Evolutionary conservation across 2,797 vertebrate genomes (phyloP).

Genomic region (Clarias platycephalus): DNA sequence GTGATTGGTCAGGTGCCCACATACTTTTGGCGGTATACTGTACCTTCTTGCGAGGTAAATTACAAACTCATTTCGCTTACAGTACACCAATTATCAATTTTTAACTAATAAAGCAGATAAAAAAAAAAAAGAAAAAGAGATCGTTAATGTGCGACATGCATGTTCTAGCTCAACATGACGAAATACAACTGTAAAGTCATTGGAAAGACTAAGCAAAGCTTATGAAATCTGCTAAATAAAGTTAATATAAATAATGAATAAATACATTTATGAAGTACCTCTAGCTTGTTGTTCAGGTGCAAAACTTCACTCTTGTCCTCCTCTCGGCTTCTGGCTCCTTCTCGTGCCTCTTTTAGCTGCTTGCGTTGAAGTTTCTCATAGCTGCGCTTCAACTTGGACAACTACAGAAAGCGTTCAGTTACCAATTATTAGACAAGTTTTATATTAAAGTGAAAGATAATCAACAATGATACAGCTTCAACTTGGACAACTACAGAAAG

Average conservation of each 20-base stretch:
- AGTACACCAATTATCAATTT: not conserved
- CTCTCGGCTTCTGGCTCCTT: slow-evolving; percentile 67
- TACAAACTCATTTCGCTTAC: not conserved
- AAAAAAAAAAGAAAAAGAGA: not conserved
- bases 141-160: not conserved
- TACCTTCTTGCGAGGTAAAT: not conserved
- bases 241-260: not conserved
- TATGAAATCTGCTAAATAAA: not conserved
- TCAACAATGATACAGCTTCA: slow-evolving; percentile 80
- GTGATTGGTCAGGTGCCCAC: not conserved
- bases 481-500: slow-evolving; percentile 76
- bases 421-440: not conserved
- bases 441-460: not conserved
- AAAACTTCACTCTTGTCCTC: slow-evolving; percentile 76
- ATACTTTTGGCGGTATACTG: not conserved
- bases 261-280: slow-evolving; percentile 69
- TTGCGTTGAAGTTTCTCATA: slow-evolving; percentile 90
- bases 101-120: not conserved
- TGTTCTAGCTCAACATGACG: not conserved
- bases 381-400: slow-evolving; percentile 85
- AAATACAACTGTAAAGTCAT: not conserved
- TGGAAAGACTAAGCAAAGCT: not conserved
- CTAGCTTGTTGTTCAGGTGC: slow-evolving; percentile 75
- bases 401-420: slow-evolving; percentile 63
- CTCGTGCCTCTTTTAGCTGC: slow-evolving; percentile 75